These are phyloP conservation scores for Alsophila aescularia DNA, from an alignment of 2,888 invertebrate genomes.

Conservation along the genomic window DNA sequence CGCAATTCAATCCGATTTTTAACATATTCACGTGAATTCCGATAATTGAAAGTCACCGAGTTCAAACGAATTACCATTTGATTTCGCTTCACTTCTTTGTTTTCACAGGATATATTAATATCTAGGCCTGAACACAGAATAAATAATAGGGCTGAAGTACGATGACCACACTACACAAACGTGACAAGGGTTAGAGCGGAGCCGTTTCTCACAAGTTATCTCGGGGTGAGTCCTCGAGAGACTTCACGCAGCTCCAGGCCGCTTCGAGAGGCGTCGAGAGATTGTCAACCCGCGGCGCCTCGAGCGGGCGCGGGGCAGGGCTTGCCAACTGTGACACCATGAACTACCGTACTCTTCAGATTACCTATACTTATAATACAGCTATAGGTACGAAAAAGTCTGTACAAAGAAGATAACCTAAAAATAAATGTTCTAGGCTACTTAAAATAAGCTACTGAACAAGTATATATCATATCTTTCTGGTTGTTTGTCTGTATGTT, in stretches of 20 bases:
- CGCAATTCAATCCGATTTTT: neutral
- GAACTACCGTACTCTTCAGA: too few relatives aligned
- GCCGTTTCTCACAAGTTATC: neutral
- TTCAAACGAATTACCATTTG: constrained; percentile 3
- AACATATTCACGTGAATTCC: constrained; percentile 4
- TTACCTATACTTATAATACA: too few relatives aligned
- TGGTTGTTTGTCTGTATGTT: too few relatives aligned
- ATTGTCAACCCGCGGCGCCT: neutral
- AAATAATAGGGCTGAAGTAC: too few relatives aligned
- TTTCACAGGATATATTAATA: too few relatives aligned
- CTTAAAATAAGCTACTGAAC: too few relatives aligned
- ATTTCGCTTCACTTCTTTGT: neutral
- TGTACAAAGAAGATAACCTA: too few relatives aligned
- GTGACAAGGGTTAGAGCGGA: neutral
- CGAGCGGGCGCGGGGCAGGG: neutral
- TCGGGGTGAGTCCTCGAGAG: neutral
- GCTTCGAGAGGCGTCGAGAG: neutral
- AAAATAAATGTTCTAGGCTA: too few relatives aligned
- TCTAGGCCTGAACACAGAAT: too few relatives aligned
- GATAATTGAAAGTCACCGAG: constrained; percentile 3
- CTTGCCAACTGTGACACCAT: too few relatives aligned
- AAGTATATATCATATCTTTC: too few relatives aligned
- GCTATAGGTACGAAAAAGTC: too few relatives aligned
- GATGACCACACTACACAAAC: neutral
- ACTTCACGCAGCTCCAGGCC: neutral